Conservation (phyloP, 2,888 invertebrate species). For the Stenolophus ochropezus region DNA sequence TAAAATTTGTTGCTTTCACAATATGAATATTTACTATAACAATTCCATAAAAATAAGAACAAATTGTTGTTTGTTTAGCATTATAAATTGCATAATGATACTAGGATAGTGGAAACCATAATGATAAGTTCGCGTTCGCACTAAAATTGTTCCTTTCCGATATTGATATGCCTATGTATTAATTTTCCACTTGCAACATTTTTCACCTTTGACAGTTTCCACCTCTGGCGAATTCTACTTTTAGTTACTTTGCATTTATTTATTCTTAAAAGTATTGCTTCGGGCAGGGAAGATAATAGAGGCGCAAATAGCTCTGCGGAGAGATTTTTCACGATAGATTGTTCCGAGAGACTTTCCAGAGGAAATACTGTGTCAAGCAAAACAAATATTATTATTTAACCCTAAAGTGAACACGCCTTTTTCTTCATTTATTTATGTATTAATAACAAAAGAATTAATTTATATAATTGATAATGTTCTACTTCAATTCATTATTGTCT, state of each 20-base stretch:
- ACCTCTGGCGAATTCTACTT: slow-evolving; percentile 42
- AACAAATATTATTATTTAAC: neutral
- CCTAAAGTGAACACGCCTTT: too few relatives aligned
- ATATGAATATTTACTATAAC: slow-evolving; percentile 15
- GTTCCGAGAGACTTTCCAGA: too few relatives aligned
- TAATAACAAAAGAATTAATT: too few relatives aligned
- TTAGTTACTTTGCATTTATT: slow-evolving; percentile 44
- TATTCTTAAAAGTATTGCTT: slow-evolving; percentile 36
- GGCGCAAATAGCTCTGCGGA: slow-evolving; percentile 7
- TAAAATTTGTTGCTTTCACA: slow-evolving; percentile 30
- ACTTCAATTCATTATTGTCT: too few relatives aligned
- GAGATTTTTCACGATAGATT: slow-evolving; percentile 9
- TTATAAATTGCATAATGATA: slow-evolving; percentile 44
- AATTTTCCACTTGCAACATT: slow-evolving; percentile 42
- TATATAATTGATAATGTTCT: too few relatives aligned
- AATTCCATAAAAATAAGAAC: neutral
- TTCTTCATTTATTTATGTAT: too few relatives aligned
- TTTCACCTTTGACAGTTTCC: slow-evolving; percentile 46
- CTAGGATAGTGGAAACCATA: slow-evolving; percentile 20
- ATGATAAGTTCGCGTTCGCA: slow-evolving; percentile 27
- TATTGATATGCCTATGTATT: slow-evolving; percentile 37
- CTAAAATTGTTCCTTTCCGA: slow-evolving; percentile 46
- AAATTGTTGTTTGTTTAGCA: slow-evolving; percentile 42
- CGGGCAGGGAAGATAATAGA: slow-evolving; percentile 25
- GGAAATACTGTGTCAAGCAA: neutral